Conservation (phyloP, 2,797 vertebrate genomes). For the Oreonectes daqikongensis region DNA sequence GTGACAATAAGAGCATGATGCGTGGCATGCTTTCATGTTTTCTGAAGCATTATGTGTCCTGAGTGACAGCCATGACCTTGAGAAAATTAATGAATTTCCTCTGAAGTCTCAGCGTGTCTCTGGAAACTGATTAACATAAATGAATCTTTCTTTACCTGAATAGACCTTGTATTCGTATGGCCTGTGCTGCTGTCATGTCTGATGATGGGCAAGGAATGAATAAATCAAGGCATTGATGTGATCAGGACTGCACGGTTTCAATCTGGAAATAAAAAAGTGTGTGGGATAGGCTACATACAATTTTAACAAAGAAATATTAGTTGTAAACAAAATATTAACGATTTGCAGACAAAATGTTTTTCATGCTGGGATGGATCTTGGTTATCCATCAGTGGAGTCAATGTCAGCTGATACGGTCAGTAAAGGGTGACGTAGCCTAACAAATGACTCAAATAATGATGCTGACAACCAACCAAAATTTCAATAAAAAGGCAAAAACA, state of each 20-base stretch:
- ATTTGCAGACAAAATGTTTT: no score
- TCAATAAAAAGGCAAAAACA: no score
- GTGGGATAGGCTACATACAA: no score
- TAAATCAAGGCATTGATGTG: not conserved
- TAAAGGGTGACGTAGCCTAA: no score
- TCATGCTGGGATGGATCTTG: no score
- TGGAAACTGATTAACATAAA: conserved; percentile 26
- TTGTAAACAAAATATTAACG: no score
- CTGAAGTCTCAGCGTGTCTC: conserved; percentile 24
- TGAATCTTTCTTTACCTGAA: not conserved
- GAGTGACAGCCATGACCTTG: not conserved
- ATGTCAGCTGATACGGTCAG: no score
- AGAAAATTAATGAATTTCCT: conserved; percentile 46
- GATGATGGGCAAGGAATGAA: not conserved
- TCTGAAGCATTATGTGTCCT: conserved; percentile 30
- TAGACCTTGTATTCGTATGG: not conserved
- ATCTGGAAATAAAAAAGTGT: not conserved
- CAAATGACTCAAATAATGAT: no score
- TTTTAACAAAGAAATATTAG: not conserved
- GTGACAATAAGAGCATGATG: conserved; percentile 41
- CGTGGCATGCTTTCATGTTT: conserved; percentile 24
- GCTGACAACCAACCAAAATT: no score
- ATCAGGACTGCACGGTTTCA: not conserved
- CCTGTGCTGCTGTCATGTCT: not conserved
- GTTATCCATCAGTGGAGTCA: no score